Evolutionary conservation across 2,797 vertebrate genomes (phyloP), one percentile per base, ranked within the genome.

Genomic region (Euthynnus affinis): DNA sequence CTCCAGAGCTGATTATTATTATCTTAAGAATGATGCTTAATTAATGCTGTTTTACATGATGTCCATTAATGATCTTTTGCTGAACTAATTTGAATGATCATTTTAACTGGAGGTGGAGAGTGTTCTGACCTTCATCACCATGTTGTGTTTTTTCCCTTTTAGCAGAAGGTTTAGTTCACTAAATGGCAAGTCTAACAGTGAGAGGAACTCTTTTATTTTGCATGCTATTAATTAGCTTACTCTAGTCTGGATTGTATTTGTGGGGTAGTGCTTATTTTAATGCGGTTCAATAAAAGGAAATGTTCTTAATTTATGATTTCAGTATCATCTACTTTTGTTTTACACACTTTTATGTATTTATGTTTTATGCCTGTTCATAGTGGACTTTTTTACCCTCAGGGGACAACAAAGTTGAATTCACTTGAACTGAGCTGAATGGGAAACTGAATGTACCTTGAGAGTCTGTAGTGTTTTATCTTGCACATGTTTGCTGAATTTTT

Each of bases 381-480:
- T 1, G 0, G 20, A 20, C 2, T 58, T 64, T 64, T 80, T 73
- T 6, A 63, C 48, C 70, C 70, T 80, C 52, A 59, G 74, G 71
- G 34, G 10, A 89, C 68, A 46, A 77, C 23, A 49, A 78, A 73
- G 74, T 78, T 76, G 56, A 82, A 77, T 68, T 51, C 52, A 72
- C 74, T 75, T 25, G 22, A 14, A 78, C 9, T 15, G 67, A 66
- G 48, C 29, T 76, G 71, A 83, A 79, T 51, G 65, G 81, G n/a
- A 86, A 82, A 85, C 37, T 66, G 57, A 67, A 76, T 71, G 63
- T n/a, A 78, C 78, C 79, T 85, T 80, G 81, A 83, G 79, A 88
- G 73, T 82, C 83, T 58, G 46, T 10, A 0, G 23, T 5, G 49
- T 55, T 34, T 68, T 32, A 66, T 53, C 42, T 34, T 2, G 42